Evolutionary conservation across 1,140 invertebrate genomes (phyloP), one percentile per base, ranked within the genome.

Genomic region (Centruroides sculpturatus): DNA sequence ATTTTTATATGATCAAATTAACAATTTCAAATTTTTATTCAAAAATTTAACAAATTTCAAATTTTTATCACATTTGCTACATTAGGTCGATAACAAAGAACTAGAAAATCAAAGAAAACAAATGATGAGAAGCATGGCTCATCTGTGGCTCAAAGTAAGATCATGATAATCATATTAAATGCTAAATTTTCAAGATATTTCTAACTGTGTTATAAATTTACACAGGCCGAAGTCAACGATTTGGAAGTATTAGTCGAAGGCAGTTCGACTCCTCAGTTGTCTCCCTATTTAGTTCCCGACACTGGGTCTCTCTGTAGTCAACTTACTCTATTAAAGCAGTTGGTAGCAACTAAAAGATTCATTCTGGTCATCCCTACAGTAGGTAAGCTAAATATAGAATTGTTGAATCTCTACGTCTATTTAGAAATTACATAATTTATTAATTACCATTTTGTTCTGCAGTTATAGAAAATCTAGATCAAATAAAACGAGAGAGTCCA

Each of bases 391-490:
- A 10, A n/a, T 10, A 34, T 41, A 48, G 47, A 4, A 41, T 41
- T 41, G 1, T 41, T 23, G 23, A 23, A 23, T 23, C 23, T 23
- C 23, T 61, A 47, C 53, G 61, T 60, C 49, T 56, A 57, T 66
- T 56, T 57, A 62, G 50, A 50, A 59, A 49, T 62, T 59, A 50
- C 55, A 10, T 55, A 41, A 41, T 41, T 58, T 52, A 41, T 62
- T 47, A 35, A 52, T 49, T 56, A 59, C 47, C 59, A 60, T 66
- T 67, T 70, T 3, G 41, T 41, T 71, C 79, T 79, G 47, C 71
- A 93, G 90, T 93, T 51, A 81, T 94, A 57, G 87, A 86, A 66
- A 84, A 85, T 54, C 74, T 94, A 69, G 90, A 94, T 71, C 83
- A 87, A 59, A 72, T 90, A 56, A 94, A 95, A 74, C 84, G 83